Evolutionary conservation across 2,797 vertebrate species (phyloP).

Genomic region (Eurystomus glaucurus): DNA sequence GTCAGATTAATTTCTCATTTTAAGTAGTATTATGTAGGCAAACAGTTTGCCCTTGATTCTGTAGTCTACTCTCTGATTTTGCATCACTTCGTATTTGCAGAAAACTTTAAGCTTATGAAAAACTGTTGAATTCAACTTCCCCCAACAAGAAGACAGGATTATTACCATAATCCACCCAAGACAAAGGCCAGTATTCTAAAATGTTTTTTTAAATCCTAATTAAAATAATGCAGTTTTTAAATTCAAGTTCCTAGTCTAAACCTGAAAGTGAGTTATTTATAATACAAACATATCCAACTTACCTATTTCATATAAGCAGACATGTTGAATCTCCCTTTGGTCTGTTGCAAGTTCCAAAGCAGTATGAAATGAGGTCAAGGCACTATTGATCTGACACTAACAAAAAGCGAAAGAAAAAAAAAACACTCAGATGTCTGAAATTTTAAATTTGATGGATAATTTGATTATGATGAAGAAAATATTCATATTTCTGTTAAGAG

Average conservation of each 20-base stretch:
- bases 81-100: not conserved
- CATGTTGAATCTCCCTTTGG: slow-evolving; percentile 98
- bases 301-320: slow-evolving; percentile 99
- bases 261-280: not conserved
- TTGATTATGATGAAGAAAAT: not conserved
- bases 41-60: not conserved
- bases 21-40: not conserved
- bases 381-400: slow-evolving; percentile 97
- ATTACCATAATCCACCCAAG: not conserved
- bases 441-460: not conserved
- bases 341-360: slow-evolving; percentile 95
- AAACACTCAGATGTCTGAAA: not conserved
- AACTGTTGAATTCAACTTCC: not conserved
- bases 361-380: slow-evolving; percentile 94
- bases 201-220: not conserved
- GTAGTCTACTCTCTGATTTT: not conserved
- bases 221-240: not conserved
- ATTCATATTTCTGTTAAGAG: not conserved
- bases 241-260: not conserved
- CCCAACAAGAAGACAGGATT: not conserved
- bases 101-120: not conserved
- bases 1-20: not conserved
- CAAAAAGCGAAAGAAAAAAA: not conserved
- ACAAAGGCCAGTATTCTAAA: not conserved
- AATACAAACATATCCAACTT: slow-evolving; percentile 18